phyloP scores from a whole-genome alignment of 2,888 invertebrate genomes.

The Agrilus mali region DNA sequence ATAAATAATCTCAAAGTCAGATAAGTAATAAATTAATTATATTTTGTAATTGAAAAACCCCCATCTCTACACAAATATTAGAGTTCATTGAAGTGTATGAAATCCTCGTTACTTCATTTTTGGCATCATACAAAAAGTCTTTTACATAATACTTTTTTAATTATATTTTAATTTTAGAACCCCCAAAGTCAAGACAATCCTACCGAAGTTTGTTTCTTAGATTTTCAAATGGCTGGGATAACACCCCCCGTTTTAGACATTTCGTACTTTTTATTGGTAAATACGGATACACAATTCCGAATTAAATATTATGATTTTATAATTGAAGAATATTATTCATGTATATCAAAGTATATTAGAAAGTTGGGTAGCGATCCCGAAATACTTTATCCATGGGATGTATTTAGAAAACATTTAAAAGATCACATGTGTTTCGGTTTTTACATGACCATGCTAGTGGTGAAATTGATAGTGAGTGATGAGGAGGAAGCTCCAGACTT shows the following conservation, averaged over 20 bases:
- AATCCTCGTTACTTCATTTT: too few relatives aligned
- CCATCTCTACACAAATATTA: too few relatives aligned
- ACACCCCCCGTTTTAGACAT: slow-evolving; percentile 22
- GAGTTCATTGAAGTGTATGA: too few relatives aligned
- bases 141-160: too few relatives aligned
- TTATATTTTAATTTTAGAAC: slow-evolving; percentile 6
- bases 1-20: too few relatives aligned
- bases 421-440: slow-evolving; percentile 18
- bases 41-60: too few relatives aligned
- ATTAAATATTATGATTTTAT: slow-evolving; percentile 19
- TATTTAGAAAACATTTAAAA: slow-evolving; percentile 17
- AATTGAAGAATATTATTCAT: slow-evolving; percentile 21
- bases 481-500: slow-evolving; percentile 15
- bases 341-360: slow-evolving; percentile 15
- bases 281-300: slow-evolving; percentile 20
- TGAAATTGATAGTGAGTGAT: slow-evolving; percentile 16
- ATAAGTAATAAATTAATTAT: too few relatives aligned
- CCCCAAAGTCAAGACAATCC: not conserved
- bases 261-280: slow-evolving; percentile 23
- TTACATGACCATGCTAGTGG: slow-evolving; percentile 13
- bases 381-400: slow-evolving; percentile 19
- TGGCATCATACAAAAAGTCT: too few relatives aligned
- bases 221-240: slow-evolving; percentile 15
- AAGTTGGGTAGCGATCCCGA: slow-evolving; percentile 19
- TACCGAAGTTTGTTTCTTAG: slow-evolving; percentile 11